Base-by-base conservation (phyloP, 2,888 invertebrate genomes). In the Apotomis turbidana region DNA sequence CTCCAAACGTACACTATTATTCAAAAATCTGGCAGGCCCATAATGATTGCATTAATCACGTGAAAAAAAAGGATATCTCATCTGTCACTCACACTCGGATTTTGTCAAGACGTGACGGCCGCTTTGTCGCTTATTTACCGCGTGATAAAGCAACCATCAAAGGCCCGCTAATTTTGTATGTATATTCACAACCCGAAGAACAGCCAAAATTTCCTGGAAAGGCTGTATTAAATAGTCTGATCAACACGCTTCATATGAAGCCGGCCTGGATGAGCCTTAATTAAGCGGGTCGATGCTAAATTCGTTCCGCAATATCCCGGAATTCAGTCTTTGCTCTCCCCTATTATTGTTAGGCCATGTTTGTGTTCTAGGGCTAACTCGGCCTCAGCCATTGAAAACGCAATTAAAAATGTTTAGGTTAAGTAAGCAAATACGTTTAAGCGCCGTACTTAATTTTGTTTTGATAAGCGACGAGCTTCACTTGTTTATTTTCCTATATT, bases 201-300 rank as follows among this genome's bases (percentile, higher is more conserved):
- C 41, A 41, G 5, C 41, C 41, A 0, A 6, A 41, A 52, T 27
- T 55, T 52, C 52, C 44, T 12, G 64, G 54, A 55, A 55, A 27
- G 55, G 44, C 55, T 27, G 3, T 27, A 55, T 27, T 54, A 41
- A 64, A 64, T 54, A 54, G 54, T 15, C 55, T 66, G 55, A 66
- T 66, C 55, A 57, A 63, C 44, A 52, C 59, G 54, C 64, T 70
- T 60, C 59, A 51, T 44, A 46, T 60, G 70, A 36, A 27, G 13
- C 55, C 57, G 51, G 67, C 67, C 36, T 8, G 13, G 10, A 13
- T 15, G 41, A 46, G 10, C 27, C 57, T 67, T 62, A 58, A 71
- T 68, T 67, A 57, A 44, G 44, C 51, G 49, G 71, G 44, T 67
- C 71, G 61, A 71, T 71, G 55, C 57, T 71, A 71, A 71, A 51